Conservation (phyloP, 2,113 vertebrate genomes). For the Platysternon megacephalum region DNA sequence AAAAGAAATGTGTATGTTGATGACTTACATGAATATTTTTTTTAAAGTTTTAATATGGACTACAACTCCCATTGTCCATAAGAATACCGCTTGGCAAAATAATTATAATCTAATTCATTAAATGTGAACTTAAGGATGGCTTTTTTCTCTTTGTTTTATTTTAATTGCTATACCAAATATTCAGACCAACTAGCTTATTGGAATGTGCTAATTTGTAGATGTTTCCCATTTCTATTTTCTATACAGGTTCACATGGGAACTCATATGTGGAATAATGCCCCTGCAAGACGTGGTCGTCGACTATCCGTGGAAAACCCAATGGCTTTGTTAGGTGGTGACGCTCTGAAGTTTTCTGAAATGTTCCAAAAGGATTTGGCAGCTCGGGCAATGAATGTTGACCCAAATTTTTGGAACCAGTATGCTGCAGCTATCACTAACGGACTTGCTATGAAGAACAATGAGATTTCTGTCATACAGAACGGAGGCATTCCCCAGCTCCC, state of each 20-base stretch:
- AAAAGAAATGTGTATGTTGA: neutral
- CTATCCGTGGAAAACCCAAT: slow-evolving; percentile 98
- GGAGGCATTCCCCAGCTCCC: slow-evolving; percentile 95
- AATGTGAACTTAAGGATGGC: neutral
- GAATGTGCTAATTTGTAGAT: slow-evolving; percentile 42
- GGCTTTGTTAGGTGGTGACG: slow-evolving; percentile 94
- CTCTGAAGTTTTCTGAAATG: slow-evolving; percentile 98
- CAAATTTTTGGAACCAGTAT: slow-evolving; percentile 98
- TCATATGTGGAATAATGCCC: slow-evolving; percentile 99
- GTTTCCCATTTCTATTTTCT: slow-evolving; percentile 58
- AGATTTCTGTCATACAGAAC: slow-evolving; percentile 99
- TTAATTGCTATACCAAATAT: neutral
- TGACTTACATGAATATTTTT: neutral
- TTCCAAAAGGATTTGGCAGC: slow-evolving; percentile 98
- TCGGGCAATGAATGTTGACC: slow-evolving; percentile 96
- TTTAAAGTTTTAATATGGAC: neutral
- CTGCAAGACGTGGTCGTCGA: slow-evolving; percentile 94
- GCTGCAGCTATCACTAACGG: slow-evolving; percentile 97
- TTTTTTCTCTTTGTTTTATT: neutral
- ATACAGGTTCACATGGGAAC: slow-evolving; percentile 98
- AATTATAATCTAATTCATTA: neutral
- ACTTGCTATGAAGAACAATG: slow-evolving; percentile 99
- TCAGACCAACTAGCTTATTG: neutral
- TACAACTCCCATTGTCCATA: neutral
- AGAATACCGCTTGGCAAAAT: neutral